Evolutionary conservation across 2,888 invertebrate species (phyloP).

Genomic region (Amphimallon solstitiale): DNA sequence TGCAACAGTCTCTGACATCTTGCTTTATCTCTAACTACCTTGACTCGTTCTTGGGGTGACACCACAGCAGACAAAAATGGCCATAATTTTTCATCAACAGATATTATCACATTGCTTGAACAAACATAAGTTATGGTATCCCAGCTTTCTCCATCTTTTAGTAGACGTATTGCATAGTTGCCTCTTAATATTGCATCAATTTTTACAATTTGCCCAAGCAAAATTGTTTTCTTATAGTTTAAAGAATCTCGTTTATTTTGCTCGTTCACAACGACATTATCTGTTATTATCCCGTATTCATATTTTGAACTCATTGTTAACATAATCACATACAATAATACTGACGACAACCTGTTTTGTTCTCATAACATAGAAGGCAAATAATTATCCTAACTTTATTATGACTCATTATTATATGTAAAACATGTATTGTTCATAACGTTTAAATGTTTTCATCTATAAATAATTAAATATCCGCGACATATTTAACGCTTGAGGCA

Average conservation of each 20-base stretch:
- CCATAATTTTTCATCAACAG: conserved; percentile 62
- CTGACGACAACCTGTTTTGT: not conserved
- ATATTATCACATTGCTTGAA: conserved; percentile 51
- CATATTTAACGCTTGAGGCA: too few species aligned
- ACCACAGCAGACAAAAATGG: conserved; percentile 66
- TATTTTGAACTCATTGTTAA: conserved; percentile 36
- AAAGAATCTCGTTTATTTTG: conserved; percentile 33
- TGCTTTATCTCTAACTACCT: conserved; percentile 62
- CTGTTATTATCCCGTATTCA: conserved; percentile 44
- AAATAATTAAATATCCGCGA: too few species aligned
- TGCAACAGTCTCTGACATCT: conserved; percentile 63
- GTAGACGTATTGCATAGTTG: conserved; percentile 54
- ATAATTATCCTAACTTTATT: conserved; percentile 33
- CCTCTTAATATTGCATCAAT: conserved; percentile 53
- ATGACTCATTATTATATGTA: conserved; percentile 37
- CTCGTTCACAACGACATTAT: conserved; percentile 43
- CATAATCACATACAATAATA: not conserved
- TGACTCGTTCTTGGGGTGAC: conserved; percentile 65
- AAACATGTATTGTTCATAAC: not conserved
- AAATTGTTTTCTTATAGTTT: conserved; percentile 53
- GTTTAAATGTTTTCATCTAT: not conserved
- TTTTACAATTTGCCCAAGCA: conserved; percentile 59
- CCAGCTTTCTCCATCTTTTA: conserved; percentile 57
- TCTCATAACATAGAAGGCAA: conserved; percentile 33
- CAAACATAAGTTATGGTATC: conserved; percentile 57